Evolutionary conservation across 2,888 invertebrate genomes (phyloP), one percentile per base, ranked within the genome.

Genomic region (Eulithis prunata): DNA sequence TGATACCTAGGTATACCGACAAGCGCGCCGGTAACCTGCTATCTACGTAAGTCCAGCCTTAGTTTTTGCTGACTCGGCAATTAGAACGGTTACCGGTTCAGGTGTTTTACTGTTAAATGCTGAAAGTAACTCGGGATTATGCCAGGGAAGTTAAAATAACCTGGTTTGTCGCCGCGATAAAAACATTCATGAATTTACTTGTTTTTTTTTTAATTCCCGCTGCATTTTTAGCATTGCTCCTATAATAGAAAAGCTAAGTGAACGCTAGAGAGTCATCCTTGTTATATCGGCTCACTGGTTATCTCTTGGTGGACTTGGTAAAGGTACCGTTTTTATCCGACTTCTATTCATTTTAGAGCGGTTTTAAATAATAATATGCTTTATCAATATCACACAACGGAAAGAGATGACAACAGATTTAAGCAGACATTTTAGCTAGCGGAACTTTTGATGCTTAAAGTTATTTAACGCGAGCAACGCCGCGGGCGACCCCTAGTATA

Each of bases 61-160:
- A 71, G 71, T 72, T 74, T 74, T 72, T 74, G 74, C 74, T 74
- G 71, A 74, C 68, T 61, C 67, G 62, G 72, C 62, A 74, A 74
- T 72, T 74, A 72, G 71, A 68, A 72, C 69, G 66, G 60, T 66
- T 69, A 69, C 70, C 62, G 64, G 67, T 62, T 64, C 68, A 68
- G 68, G 68, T 68, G 68, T 64, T 68, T 68, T 68, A 68, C 61
- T 68, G 68, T 68, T 63, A 64, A 68, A 68, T 57, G 68, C 57
- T 61, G 64, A 68, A 61, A 61, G 64, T 68, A 68, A 68, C 68
- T 68, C 41, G 57, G 68, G 68, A 58, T 68, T 61, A 68, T 59
- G 54, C 64, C 51, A 36, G 43, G 14, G 36, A 59, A 60, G 63
- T 61, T 54, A 41, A 57, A 64, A 68, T 68, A 61, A 64, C 64